phyloP scores from a whole-genome alignment of 2,888 invertebrate genomes.

The Abscondita cerata region DNA sequence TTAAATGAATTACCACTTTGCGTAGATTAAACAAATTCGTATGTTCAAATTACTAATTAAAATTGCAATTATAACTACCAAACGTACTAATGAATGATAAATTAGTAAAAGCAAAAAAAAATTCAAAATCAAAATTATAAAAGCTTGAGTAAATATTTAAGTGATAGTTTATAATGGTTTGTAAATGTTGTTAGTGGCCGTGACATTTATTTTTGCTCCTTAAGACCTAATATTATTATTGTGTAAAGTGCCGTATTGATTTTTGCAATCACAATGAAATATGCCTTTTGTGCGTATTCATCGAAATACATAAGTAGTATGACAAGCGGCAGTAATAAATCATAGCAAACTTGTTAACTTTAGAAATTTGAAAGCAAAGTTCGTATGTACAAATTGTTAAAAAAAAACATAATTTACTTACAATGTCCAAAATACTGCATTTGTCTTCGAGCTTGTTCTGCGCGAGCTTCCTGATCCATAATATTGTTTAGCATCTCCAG shows the following conservation, averaged over 20 bases:
- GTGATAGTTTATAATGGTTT: too few relatives aligned
- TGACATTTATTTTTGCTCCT: too few relatives aligned
- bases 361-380: too few relatives aligned
- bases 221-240: background rate
- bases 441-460: slow-evolving; percentile 78
- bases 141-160: too few relatives aligned
- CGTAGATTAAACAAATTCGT: too few relatives aligned
- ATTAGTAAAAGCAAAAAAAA: too few relatives aligned
- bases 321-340: slow-evolving; percentile 2
- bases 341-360: background rate
- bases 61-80: too few relatives aligned
- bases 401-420: slow-evolving; percentile 61
- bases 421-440: slow-evolving; percentile 84
- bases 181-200: too few relatives aligned
- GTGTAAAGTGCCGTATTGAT: background rate
- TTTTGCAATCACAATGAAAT: background rate
- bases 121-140: too few relatives aligned
- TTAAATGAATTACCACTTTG: too few relatives aligned
- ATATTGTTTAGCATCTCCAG: slow-evolving; percentile 89
- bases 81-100: too few relatives aligned
- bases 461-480: slow-evolving; percentile 84
- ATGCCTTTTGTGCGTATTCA: background rate
- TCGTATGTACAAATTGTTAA: background rate
- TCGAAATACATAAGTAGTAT: slow-evolving; percentile 2
- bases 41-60: too few relatives aligned